Percentiles rank a stretch among this genome's conserved stretches.
phyloP scores from a whole-genome alignment of 1,140 invertebrate species.

The Ceratosolen solmsi region DNA sequence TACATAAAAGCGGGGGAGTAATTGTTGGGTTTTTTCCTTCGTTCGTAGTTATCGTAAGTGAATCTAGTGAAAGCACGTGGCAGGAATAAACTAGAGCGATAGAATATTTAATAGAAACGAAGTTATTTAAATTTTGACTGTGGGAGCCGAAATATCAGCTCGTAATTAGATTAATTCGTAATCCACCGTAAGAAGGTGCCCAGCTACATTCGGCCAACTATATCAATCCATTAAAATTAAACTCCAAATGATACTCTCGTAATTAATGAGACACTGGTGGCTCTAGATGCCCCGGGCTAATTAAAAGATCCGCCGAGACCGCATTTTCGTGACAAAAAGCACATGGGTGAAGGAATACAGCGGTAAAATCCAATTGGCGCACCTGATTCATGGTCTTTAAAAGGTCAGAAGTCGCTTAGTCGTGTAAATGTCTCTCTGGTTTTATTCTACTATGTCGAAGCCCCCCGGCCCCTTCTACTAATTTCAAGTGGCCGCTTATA shows the following conservation, averaged over 20 bases:
- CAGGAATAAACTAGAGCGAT: too few relatives aligned
- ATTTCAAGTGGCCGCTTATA: conserved; percentile 61
- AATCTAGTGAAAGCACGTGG: too few relatives aligned
- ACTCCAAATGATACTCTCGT: background rate
- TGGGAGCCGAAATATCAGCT: too few relatives aligned
- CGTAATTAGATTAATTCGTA: too few relatives aligned
- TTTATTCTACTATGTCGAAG: conserved; percentile 52
- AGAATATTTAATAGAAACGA: background rate
- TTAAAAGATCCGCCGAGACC: background rate
- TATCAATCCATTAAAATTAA: background rate
- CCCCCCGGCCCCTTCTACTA: too few relatives aligned
- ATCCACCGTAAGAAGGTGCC: too few relatives aligned
- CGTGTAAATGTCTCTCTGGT: conserved; percentile 9
- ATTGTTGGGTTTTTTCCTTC: too few relatives aligned
- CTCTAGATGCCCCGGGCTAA: background rate
- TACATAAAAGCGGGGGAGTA: too few relatives aligned
- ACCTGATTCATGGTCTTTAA: conserved; percentile 32
- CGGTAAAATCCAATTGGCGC: conserved; percentile 3
- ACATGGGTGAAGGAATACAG: background rate
- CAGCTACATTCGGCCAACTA: background rate
- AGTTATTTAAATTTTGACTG: too few relatives aligned
- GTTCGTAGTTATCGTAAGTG: too few relatives aligned
- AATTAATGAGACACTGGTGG: background rate
- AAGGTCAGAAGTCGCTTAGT: background rate
- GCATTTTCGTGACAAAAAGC: background rate